phyloP scores from a whole-genome alignment of 1,140 invertebrate species.

The Diachasmimorpha longicaudata region DNA sequence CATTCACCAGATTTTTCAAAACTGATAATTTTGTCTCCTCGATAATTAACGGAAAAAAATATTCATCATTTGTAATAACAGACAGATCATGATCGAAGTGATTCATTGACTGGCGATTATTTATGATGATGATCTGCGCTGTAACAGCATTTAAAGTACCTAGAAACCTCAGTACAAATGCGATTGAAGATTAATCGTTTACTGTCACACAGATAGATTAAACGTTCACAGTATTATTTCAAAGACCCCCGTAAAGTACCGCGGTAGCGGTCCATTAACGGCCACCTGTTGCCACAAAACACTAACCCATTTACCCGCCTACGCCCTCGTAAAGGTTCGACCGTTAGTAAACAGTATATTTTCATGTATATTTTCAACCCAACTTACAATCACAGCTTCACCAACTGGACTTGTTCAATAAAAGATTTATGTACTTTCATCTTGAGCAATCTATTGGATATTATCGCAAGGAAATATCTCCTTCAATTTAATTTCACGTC shows the following conservation, averaged over 20 bases:
- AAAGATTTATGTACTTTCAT: neutral
- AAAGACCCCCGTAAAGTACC: constrained; percentile 54
- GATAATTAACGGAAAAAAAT: no score
- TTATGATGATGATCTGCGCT: no score
- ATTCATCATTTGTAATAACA: no score
- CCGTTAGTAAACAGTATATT: constrained; percentile 6
- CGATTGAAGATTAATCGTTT: neutral
- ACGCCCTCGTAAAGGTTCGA: constrained; percentile 15
- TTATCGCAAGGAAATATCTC: no score
- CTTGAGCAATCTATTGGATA: neutral
- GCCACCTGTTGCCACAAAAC: constrained; percentile 62
- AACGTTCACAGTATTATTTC: constrained; percentile 30
- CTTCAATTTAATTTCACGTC: no score
- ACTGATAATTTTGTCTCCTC: no score
- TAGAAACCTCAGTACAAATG: neutral
- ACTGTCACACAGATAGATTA: neutral
- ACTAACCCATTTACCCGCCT: constrained; percentile 60
- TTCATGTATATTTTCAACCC: neutral
- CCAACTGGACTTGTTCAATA: neutral
- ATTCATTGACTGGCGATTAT: no score
- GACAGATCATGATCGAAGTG: no score
- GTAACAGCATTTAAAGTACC: no score
- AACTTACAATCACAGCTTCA: neutral
- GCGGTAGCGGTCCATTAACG: constrained; percentile 56
- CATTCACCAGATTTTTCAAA: no score